phyloP scores from a whole-genome alignment of 2,797 vertebrate species.

The Dermochelys coriacea region DNA sequence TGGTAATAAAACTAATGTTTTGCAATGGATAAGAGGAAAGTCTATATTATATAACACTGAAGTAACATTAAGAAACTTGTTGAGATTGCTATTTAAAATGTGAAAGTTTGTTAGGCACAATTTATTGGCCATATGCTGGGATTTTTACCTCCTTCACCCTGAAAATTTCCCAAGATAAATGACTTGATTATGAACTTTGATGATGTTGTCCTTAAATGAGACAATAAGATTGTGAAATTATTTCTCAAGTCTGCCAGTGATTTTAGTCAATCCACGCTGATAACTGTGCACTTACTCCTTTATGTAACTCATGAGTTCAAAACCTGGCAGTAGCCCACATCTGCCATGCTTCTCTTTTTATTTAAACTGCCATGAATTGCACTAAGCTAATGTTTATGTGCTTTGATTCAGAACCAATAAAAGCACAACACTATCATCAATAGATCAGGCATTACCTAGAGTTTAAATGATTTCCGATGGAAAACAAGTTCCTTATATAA shows the following conservation, averaged over 20 bases:
- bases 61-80: not conserved
- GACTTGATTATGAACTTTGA: not conserved
- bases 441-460: slow-evolving; percentile 44
- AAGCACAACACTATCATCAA: slow-evolving; percentile 48
- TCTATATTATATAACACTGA: not conserved
- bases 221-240: not conserved
- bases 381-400: slow-evolving; percentile 24
- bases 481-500: slow-evolving; percentile 40
- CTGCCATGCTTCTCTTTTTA: not conserved
- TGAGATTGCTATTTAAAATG: not conserved
- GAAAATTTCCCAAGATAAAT: not conserved
- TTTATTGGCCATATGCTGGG: not conserved
- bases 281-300: slow-evolving; percentile 8
- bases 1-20: not conserved
- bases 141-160: not conserved
- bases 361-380: slow-evolving; percentile 20
- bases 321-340: not conserved
- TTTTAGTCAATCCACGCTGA: not conserved
- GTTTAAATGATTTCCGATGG: slow-evolving; percentile 14
- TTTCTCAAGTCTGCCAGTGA: not conserved
- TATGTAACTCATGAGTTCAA: not conserved
- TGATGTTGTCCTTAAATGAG: not conserved
- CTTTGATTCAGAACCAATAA: slow-evolving; percentile 44
- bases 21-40: not conserved
- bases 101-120: not conserved